Evolutionary conservation across 2,888 invertebrate genomes (phyloP), one percentile per base, ranked within the genome.

Genomic region (Spialia ferax): DNA sequence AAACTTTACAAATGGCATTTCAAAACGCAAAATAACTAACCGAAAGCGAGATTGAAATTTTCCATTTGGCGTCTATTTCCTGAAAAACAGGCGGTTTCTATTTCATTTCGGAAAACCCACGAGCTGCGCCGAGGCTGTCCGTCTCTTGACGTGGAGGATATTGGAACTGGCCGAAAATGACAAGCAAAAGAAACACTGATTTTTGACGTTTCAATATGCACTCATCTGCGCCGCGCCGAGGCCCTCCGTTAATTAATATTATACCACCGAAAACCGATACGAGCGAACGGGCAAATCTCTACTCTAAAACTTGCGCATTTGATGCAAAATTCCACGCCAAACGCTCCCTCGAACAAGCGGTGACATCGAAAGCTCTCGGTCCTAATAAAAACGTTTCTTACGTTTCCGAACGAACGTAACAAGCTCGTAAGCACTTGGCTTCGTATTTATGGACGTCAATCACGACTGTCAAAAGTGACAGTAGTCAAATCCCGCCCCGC

Each of bases 131-230:
- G 82, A 78, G 71, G 77, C 84, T 80, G 88, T 84, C 88, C 81
- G 77, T 88, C 86, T 84, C 85, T 80, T 89, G 91, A 92, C 92
- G 85, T 81, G 83, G 77, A 88, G 87, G 88, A 91, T 91, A 89
- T 91, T 89, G 91, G 84, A 87, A 85, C 81, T 80, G 83, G 81
- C 85, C 86, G 81, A 89, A 90, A 93, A 93, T 91, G 86, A 90
- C 86, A 89, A 86, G 86, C 81, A 92, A 92, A 93, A 93, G 91
- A 90, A 92, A 90, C 84, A 83, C 81, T 80, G 83, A 85, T 86
- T 88, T 89, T 87, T 90, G 93, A 93, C 92, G 78, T 91, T 91
- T 87, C 93, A 90, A 92, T 92, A 92, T 92, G 89, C 91, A 92
- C 91, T 92, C 91, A 88, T 85, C 88, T 85, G 77, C 79, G 78